Evolutionary conservation across 1,140 invertebrate genomes (phyloP).

Genomic region (Penaeus indicus): DNA sequence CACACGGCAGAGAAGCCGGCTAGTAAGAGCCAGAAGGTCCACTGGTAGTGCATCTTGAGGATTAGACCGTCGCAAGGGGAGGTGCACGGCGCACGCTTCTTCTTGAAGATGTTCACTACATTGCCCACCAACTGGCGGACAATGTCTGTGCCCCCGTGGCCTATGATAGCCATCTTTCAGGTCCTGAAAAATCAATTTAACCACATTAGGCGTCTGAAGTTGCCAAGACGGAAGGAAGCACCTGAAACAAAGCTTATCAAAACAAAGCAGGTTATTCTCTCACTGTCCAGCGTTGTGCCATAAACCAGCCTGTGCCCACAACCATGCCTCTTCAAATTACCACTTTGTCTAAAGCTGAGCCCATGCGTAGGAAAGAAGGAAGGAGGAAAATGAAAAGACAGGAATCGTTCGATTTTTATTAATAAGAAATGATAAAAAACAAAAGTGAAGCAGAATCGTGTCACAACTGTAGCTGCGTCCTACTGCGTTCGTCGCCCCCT

Average conservation of each 20-base stretch:
- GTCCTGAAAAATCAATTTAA: conserved; percentile 61
- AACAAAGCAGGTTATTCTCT: conserved; percentile 32
- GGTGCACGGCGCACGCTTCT: conserved; percentile 59
- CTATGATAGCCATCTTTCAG: conserved; percentile 65
- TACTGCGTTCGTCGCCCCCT: not conserved
- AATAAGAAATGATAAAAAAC: not conserved
- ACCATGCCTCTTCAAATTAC: conserved; percentile 47
- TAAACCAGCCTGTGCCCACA: conserved; percentile 53
- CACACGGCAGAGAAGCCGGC: conserved; percentile 61
- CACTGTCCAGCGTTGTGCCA: conserved; percentile 42
- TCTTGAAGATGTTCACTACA: conserved; percentile 63
- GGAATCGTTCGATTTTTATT: conserved; percentile 42
- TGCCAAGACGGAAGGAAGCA: not conserved
- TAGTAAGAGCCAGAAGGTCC: conserved; percentile 62
- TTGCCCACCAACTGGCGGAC: conserved; percentile 63
- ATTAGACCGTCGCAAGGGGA: conserved; percentile 59
- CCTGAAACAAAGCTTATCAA: conserved; percentile 11
- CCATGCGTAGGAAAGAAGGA: conserved; percentile 41
- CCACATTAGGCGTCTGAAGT: conserved; percentile 54
- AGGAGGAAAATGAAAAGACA: conserved; percentile 33
- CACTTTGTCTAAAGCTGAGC: conserved; percentile 48
- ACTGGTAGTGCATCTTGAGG: conserved; percentile 63
- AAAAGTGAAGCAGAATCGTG: conserved; percentile 36
- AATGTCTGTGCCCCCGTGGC: conserved; percentile 63
- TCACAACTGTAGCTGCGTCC: conserved; percentile 26